Evolutionary conservation across 2,113 vertebrate genomes (phyloP), one percentile per base, ranked within the genome.

Genomic region (Pimephales promelas): DNA sequence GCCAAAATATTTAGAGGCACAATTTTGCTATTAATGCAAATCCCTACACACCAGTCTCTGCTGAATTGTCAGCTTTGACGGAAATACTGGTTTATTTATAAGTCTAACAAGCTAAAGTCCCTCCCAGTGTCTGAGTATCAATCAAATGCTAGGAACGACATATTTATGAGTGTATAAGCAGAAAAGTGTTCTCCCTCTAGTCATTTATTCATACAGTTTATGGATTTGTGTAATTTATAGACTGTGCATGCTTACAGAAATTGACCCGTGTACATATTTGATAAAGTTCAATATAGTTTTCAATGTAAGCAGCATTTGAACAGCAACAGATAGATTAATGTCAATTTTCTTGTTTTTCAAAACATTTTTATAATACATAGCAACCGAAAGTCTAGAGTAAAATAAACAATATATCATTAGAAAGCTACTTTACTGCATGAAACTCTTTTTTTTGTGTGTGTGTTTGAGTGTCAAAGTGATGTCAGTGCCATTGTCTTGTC

Each of bases 1-100:
- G n/a, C n/a, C n/a, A n/a, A 62, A 62, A 62, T 61, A 61, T 61
- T 61, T 26, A 14, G 11, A 61, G 10, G 14, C 24, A 61, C 11
- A 61, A 1, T 61, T 61, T 26, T 2, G 59, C 24, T 16, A 64
- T 31, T 14, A 28, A 10, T 10, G 2, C 3, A 28, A 28, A 1
- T 9, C 34, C 7, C 8, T 16, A 20, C 62, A 47, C 71, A 18
- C 3, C 28, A 70, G 66, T 4, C 66, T 70, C 34, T n/a, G 66
- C 43, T 8, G 45, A 18, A 49, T 10, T 5, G 24, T 10, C 6
- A 18, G 24, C n/a, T 5, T 1, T 73, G n/a, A 18, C 0, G 14
- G 43, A 73, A 73, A 49, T 73, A 73, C 71, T 20, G 45, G 71
- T 73, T 71, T 45, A 11, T 71, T 70, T 43, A 70, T 10, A 68